A percentile compares a stretch with the other conserved stretches of the same genome.
Conservation (phyloP, 2,113 vertebrate genomes). For the Paramisgurnus dabryanus region DNA sequence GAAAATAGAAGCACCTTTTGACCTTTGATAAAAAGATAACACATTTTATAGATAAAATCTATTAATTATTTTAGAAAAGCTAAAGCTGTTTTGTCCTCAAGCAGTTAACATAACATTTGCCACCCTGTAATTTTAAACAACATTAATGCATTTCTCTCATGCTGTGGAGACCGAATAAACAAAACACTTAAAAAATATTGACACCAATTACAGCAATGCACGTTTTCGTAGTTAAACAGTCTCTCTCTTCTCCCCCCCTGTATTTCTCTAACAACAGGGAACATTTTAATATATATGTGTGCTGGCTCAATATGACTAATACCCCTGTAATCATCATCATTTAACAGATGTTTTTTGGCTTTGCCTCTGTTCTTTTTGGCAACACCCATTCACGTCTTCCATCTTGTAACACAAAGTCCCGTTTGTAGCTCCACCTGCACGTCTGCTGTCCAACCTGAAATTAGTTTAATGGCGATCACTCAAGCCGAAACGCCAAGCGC, state of each 20-base stretch:
- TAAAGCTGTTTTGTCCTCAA: no score
- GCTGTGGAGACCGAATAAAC: conserved; percentile 49
- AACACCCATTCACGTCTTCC: conserved; percentile 23
- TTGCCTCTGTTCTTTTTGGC: conserved; percentile 47
- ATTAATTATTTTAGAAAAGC: neutral
- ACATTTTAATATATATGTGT: conserved; percentile 32
- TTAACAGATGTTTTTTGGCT: conserved; percentile 48
- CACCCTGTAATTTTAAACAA: conserved; percentile 64
- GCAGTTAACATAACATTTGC: conserved; percentile 29
- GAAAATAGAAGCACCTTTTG: neutral
- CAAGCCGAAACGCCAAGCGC: conserved; percentile 46
- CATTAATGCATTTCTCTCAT: conserved; percentile 63
- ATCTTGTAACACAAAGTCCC: conserved; percentile 36
- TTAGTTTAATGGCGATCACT: conserved; percentile 51
- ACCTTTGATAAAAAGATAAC: conserved; percentile 1
- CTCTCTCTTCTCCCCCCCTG: neutral
- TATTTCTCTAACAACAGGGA: conserved; percentile 31
- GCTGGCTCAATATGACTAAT: conserved; percentile 43
- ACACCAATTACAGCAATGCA: conserved; percentile 60
- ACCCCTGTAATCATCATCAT: conserved; percentile 41
- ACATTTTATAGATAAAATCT: neutral
- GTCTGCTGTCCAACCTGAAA: conserved; percentile 47
- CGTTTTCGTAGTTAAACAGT: conserved; percentile 35
- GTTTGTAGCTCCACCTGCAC: conserved; percentile 7
- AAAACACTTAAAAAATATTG: conserved; percentile 57